A percentile compares a stretch with the other conserved stretches of the same genome.
Conservation (phyloP, 2,797 vertebrate species). For the Acropternis orthonyx region DNA sequence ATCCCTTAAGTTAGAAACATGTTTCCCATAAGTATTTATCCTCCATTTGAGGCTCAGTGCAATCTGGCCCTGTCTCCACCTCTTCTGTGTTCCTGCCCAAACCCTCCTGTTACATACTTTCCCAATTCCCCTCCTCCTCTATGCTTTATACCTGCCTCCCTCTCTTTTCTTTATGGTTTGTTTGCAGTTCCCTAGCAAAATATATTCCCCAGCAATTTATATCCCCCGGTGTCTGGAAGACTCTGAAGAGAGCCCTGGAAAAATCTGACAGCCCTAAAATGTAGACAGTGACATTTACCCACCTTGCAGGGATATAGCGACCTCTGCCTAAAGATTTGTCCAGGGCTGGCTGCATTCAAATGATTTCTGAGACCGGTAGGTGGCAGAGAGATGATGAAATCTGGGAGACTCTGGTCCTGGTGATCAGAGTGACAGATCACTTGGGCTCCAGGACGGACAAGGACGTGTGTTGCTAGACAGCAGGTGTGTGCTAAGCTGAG, state of each 20-base stretch:
- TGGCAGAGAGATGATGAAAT: constrained; percentile 32
- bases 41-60: background rate
- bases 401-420: background rate
- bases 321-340: background rate
- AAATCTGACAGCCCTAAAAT: background rate
- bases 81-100: background rate
- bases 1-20: constrained; percentile 25
- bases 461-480: background rate
- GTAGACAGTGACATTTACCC: background rate
- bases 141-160: background rate
- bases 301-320: background rate
- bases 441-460: background rate
- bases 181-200: background rate
- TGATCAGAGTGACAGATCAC: rapidly evolving
- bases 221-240: background rate
- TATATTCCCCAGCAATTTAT: background rate
- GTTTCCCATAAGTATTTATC: background rate
- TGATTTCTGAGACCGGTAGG: background rate
- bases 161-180: background rate
- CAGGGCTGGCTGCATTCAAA: background rate
- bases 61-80: background rate
- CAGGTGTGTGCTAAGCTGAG: background rate
- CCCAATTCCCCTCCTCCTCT: background rate
- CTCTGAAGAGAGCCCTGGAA: background rate
- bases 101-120: background rate